phyloP scores from a whole-genome alignment of 2,888 invertebrate species.

The Noctuana brunneofusca region DNA sequence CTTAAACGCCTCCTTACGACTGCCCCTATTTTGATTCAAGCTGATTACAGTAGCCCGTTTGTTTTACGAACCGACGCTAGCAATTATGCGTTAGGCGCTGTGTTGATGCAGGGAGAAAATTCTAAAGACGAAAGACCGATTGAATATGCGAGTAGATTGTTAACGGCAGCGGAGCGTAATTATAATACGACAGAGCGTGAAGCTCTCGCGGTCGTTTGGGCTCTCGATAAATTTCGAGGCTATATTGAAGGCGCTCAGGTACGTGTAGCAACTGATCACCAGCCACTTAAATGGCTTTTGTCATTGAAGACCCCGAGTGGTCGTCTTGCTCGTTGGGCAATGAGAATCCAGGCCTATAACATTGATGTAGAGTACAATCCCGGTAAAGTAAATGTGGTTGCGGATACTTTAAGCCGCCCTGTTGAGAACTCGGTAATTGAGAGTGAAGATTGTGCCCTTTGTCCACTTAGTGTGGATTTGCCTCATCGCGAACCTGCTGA shows the following conservation, averaged over 20 bases:
- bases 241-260: not conserved
- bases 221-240: not conserved
- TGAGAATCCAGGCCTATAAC: not conserved
- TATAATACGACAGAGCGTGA: not conserved
- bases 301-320: not conserved
- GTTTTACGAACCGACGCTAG: not conserved
- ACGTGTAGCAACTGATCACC: not conserved
- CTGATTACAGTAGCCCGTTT: not conserved
- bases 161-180: not conserved
- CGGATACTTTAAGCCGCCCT: not conserved
- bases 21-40: not conserved
- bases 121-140: not conserved
- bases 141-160: not conserved
- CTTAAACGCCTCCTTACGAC: not conserved
- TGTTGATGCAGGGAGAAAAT: not conserved
- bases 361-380: not conserved
- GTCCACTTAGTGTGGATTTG: not conserved
- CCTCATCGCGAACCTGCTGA: not conserved
- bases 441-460: not conserved
- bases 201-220: not conserved
- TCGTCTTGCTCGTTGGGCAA: not conserved
- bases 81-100: not conserved
- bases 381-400: not conserved
- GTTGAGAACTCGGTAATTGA: not conserved
- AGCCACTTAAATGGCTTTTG: not conserved